Evolutionary conservation across 1,140 invertebrate species (phyloP).

Genomic region (Drosophila paulistorum): DNA sequence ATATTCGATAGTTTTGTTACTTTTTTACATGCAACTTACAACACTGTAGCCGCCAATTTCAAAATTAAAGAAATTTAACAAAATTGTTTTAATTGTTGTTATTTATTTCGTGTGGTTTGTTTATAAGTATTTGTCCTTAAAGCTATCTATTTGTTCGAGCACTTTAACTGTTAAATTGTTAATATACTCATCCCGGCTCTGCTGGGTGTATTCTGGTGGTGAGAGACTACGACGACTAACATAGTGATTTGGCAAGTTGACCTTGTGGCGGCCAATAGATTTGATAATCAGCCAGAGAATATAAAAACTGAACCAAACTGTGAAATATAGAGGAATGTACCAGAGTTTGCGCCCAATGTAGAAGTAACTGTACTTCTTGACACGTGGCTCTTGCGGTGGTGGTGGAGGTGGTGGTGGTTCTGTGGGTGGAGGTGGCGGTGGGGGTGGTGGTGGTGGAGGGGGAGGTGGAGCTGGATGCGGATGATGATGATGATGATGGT

Average conservation of each 20-base stretch:
- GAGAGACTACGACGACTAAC: slow-evolving; percentile 56
- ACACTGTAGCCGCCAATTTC: neutral
- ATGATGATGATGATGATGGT: slow-evolving; percentile 82
- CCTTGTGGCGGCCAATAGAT: slow-evolving; percentile 90
- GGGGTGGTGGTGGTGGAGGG: slow-evolving; percentile 76
- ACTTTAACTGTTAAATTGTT: slow-evolving; percentile 77
- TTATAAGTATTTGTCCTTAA: slow-evolving; percentile 72
- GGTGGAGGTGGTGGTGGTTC: slow-evolving; percentile 82
- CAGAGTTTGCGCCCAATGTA: slow-evolving; percentile 91
- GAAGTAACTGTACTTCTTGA: slow-evolving; percentile 92
- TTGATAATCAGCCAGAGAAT: slow-evolving; percentile 90
- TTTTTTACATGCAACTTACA: no score
- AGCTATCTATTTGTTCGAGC: slow-evolving; percentile 78
- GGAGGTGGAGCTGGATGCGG: slow-evolving; percentile 51
- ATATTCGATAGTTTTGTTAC: no score
- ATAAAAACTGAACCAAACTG: slow-evolving; percentile 92
- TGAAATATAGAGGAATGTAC: slow-evolving; percentile 92
- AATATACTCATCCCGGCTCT: slow-evolving; percentile 64
- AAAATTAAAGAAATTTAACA: neutral
- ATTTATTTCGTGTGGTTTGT: slow-evolving; percentile 46
- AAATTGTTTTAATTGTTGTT: slow-evolving; percentile 6
- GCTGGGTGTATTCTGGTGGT: slow-evolving; percentile 52
- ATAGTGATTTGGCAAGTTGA: slow-evolving; percentile 82
- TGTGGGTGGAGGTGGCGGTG: slow-evolving; percentile 79
- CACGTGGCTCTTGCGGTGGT: slow-evolving; percentile 86